Evolutionary conservation across 2,888 invertebrate genomes (phyloP).

Genomic region (Sialis lutaria): DNA sequence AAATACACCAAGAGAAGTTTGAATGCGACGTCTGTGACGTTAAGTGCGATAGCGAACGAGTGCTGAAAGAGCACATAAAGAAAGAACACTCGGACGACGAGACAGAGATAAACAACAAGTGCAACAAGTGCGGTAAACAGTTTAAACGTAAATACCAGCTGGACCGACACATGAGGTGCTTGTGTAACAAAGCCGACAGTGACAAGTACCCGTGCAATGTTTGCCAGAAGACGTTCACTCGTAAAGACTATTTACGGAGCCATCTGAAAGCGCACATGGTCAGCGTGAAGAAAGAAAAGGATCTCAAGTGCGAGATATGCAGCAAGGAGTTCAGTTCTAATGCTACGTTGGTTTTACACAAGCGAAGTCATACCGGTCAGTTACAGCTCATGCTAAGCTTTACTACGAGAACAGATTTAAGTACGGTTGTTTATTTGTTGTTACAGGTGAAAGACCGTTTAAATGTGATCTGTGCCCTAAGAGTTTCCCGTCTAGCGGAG

Average conservation of each 20-base stretch:
- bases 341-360: conserved; percentile 41
- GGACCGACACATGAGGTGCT: conserved; percentile 35
- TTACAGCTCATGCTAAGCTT: too few relatives aligned
- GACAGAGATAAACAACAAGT: conserved; percentile 5
- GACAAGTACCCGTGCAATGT: conserved; percentile 27
- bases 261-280: conserved; percentile 53
- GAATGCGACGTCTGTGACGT: conserved; percentile 8
- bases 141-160: conserved; percentile 66
- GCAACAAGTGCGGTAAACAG: conserved; percentile 36
- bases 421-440: neutral
- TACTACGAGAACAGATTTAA: neutral
- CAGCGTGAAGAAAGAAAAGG: conserved; percentile 33
- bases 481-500: conserved; percentile 53
- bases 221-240: conserved; percentile 41
- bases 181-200: neutral
- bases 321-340: conserved; percentile 45
- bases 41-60: conserved; percentile 10
- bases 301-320: conserved; percentile 43
- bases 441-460: conserved; percentile 32
- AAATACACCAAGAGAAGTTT: conserved; percentile 4
- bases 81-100: conserved; percentile 6
- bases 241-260: conserved; percentile 55
- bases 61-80: conserved; percentile 10
- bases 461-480: conserved; percentile 58
- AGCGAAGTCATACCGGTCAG: conserved; percentile 48